A percentile compares a stretch with the other conserved stretches of the same genome.
These are phyloP conservation scores for Tylochromis polylepis DNA, from an alignment of 2,113 vertebrate genomes.

Conservation along the genomic window DNA sequence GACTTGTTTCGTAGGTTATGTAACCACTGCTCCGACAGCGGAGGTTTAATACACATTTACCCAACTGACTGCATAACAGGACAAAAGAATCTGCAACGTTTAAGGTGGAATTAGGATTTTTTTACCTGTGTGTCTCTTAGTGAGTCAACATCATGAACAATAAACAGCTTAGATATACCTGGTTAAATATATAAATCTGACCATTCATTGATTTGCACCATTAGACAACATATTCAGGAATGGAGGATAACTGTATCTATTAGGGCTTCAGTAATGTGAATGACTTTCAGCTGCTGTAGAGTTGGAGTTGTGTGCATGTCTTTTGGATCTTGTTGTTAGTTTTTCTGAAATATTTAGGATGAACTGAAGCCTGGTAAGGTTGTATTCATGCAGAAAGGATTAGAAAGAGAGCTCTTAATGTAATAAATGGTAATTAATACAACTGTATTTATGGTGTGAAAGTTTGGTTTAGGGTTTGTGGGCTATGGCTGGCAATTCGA, in stretches of 20 bases:
- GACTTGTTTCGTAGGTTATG: background rate
- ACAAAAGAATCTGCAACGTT: background rate
- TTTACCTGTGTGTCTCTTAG: background rate
- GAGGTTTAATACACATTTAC: background rate
- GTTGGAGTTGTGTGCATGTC: no score
- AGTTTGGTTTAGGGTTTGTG: background rate
- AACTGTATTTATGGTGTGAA: background rate
- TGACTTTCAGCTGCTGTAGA: background rate
- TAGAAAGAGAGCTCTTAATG: background rate
- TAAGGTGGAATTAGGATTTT: background rate
- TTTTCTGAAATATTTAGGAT: background rate
- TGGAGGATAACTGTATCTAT: no score
- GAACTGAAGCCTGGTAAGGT: background rate
- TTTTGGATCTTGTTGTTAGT: background rate
- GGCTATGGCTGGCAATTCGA: background rate
- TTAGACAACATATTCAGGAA: background rate
- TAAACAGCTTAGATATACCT: background rate
- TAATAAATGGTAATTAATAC: background rate
- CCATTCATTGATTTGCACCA: background rate
- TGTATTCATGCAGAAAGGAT: background rate
- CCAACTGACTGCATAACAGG: background rate
- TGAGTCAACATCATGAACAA: background rate
- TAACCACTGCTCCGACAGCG: background rate
- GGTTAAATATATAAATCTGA: background rate
- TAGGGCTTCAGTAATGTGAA: background rate